Evolutionary conservation across 2,113 vertebrate species (phyloP).

Genomic region (Bubo scandiacus): DNA sequence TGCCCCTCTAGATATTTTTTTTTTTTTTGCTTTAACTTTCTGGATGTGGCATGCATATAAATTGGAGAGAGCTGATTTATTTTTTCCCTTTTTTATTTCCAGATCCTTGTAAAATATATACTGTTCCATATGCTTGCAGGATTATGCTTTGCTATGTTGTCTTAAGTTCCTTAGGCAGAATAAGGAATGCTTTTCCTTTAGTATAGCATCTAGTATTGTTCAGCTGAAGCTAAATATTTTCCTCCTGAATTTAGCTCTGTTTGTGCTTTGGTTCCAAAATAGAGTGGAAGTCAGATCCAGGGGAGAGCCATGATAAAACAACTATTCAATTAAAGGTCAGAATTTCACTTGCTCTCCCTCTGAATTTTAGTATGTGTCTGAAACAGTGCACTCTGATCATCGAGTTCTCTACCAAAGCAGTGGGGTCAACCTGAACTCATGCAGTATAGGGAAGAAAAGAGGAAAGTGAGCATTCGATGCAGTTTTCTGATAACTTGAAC

Average conservation of each 20-base stretch:
- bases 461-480: background rate
- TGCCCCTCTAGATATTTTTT: background rate
- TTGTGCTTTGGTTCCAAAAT: background rate
- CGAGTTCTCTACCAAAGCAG: background rate
- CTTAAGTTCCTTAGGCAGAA: background rate
- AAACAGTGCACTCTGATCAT: background rate
- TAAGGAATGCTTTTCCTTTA: background rate
- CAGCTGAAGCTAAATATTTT: background rate
- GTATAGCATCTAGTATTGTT: background rate
- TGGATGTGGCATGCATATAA: background rate
- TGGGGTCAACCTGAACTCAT: background rate
- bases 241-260: background rate
- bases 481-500: background rate
- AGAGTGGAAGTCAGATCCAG: background rate
- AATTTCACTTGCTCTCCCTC: background rate
- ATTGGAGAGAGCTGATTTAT: background rate
- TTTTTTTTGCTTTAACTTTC: background rate
- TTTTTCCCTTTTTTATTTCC: background rate
- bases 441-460: background rate
- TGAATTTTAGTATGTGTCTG: background rate
- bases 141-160: background rate
- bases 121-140: background rate
- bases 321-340: background rate
- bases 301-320: background rate
- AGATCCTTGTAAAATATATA: background rate